Percentiles rank a stretch among this genome's conserved stretches.
These are phyloP conservation scores for Apamea anceps DNA, from an alignment of 2,888 invertebrate species.

Conservation along the genomic window DNA sequence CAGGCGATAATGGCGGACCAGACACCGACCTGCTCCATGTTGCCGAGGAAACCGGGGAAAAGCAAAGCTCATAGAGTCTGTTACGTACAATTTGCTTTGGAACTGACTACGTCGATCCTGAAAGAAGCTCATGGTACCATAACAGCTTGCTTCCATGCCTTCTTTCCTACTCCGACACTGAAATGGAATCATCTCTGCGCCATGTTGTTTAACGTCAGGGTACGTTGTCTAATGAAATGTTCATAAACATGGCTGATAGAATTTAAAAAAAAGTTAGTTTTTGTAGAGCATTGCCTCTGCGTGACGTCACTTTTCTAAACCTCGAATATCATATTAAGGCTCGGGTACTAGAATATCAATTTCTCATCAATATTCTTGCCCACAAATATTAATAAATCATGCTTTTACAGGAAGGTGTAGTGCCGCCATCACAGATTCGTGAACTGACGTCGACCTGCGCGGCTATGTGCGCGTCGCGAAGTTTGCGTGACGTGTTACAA, in stretches of 20 bases:
- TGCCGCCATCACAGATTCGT: constrained; percentile 76
- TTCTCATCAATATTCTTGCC: neutral
- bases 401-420: constrained; percentile 78
- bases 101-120: constrained; percentile 93
- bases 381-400: neutral
- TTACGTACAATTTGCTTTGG: constrained; percentile 87
- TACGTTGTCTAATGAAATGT: constrained; percentile 71
- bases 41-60: constrained; percentile 82
- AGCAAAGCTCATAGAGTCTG: constrained; percentile 83
- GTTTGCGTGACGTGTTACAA: constrained; percentile 83
- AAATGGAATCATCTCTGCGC: constrained; percentile 98
- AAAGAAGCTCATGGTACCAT: constrained; percentile 98
- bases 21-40: constrained; percentile 81
- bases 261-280: neutral
- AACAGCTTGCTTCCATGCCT: constrained; percentile 97
- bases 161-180: constrained; percentile 97
- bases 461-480: constrained; percentile 93
- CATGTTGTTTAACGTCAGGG: constrained; percentile 92
- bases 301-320: neutral
- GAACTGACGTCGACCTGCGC: constrained; percentile 93
- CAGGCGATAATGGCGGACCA: constrained; percentile 95
- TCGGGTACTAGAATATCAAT: neutral
- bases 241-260: neutral
- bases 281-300: too few species aligned
- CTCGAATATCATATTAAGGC: neutral